These are phyloP conservation scores for Dynastes maya DNA, from an alignment of 2,888 invertebrate genomes.

Conservation along the genomic window DNA sequence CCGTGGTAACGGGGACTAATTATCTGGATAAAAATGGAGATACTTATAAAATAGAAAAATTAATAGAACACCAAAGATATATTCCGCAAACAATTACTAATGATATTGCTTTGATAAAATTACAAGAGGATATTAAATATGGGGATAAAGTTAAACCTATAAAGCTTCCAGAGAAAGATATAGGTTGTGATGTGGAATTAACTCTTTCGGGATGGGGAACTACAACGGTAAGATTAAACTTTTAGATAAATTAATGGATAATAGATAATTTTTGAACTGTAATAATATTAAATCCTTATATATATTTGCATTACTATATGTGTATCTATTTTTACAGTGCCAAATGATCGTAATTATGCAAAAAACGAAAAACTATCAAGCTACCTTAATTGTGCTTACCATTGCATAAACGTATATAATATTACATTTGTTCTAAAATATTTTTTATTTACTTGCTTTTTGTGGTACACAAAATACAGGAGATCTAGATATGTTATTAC, in stretches of 20 bases:
- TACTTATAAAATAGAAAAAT: slow-evolving; percentile 57
- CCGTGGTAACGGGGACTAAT: slow-evolving; percentile 64
- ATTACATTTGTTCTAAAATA: background rate
- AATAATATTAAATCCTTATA: background rate
- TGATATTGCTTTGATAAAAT: slow-evolving; percentile 57
- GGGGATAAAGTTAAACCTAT: slow-evolving; percentile 53
- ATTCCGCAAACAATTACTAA: slow-evolving; percentile 48
- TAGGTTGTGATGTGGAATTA: slow-evolving; percentile 64
- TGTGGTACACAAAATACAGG: background rate
- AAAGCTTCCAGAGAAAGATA: slow-evolving; percentile 64
- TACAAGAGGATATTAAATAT: slow-evolving; percentile 50
- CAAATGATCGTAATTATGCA: background rate
- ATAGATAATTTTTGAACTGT: background rate
- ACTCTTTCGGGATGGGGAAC: slow-evolving; percentile 56
- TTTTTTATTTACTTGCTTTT: background rate
- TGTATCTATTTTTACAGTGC: background rate
- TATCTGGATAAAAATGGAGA: slow-evolving; percentile 64
- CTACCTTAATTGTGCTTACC: background rate
- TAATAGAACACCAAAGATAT: slow-evolving; percentile 57
- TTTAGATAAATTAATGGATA: background rate
- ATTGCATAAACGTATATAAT: background rate
- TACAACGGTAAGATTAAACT: slow-evolving; percentile 49
- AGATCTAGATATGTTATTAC: background rate
- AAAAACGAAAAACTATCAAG: background rate
- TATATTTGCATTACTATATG: background rate